A percentile compares a stretch with the other conserved stretches of the same genome.
Conservation (phyloP, 2,888 invertebrate species). For the Ormia ochracea region DNA sequence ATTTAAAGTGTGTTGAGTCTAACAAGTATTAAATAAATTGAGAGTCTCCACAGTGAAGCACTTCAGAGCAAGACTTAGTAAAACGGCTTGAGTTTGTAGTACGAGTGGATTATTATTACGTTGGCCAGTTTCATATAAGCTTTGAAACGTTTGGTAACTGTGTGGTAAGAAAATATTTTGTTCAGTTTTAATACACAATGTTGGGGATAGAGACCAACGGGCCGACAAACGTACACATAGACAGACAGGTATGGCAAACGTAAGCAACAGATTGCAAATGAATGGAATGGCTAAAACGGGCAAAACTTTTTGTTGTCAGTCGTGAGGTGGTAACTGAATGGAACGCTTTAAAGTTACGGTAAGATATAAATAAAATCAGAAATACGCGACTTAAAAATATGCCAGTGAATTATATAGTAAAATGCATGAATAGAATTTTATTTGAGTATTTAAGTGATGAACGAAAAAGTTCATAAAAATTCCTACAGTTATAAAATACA, state of each 20-base stretch:
- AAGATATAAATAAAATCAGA: slow-evolving; percentile 54
- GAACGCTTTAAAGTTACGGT: slow-evolving; percentile 71
- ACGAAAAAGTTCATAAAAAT: not conserved
- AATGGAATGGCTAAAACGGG: slow-evolving; percentile 56
- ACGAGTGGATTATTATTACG: slow-evolving; percentile 49
- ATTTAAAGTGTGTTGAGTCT: slow-evolving; percentile 45
- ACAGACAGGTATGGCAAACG: slow-evolving; percentile 38
- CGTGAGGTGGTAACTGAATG: slow-evolving; percentile 71
- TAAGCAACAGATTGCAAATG: slow-evolving; percentile 56
- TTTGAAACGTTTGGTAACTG: slow-evolving; percentile 56
- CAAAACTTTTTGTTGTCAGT: slow-evolving; percentile 65
- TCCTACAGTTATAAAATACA: not conserved
- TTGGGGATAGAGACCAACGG: slow-evolving; percentile 2
- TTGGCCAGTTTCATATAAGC: slow-evolving; percentile 49
- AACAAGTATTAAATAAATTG: not conserved
- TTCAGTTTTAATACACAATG: slow-evolving; percentile 25
- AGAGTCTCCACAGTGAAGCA: slow-evolving; percentile 32
- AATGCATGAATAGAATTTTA: not conserved
- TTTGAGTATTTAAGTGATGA: slow-evolving; percentile 10
- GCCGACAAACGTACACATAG: slow-evolving; percentile 8
- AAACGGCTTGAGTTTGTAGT: slow-evolving; percentile 21
- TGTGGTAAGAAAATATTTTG: slow-evolving; percentile 43
- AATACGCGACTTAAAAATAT: slow-evolving; percentile 1
- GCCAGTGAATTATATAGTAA: not conserved
- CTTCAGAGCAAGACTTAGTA: slow-evolving; percentile 14